Conservation (phyloP, 2,113 vertebrate species). For the Peromyscus maniculatus region DNA sequence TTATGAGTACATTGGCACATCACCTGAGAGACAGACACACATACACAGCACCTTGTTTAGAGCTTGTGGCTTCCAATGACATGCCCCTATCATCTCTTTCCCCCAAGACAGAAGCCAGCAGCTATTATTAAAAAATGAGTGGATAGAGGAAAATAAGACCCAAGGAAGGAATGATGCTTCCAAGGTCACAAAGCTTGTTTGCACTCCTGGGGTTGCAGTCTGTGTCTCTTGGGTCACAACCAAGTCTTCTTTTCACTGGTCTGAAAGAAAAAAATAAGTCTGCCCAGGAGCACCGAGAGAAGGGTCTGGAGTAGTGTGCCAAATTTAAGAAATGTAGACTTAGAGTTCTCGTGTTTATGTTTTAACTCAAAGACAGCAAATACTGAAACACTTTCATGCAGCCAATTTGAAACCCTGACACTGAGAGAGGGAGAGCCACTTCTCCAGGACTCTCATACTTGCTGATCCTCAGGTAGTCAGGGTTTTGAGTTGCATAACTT, state of each 20-base stretch:
- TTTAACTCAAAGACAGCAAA: constrained; percentile 57
- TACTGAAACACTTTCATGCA: constrained; percentile 8
- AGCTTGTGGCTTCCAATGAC: background rate
- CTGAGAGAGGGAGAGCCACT: background rate
- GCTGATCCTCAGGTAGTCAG: background rate
- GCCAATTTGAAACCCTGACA: background rate
- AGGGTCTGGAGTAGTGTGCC: background rate
- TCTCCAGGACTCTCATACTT: background rate
- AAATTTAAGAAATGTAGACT: constrained; percentile 8
- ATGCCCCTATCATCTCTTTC: background rate
- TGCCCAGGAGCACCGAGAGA: background rate
- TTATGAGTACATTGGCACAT: background rate
- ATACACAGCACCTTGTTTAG: background rate
- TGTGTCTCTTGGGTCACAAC: constrained; percentile 26
- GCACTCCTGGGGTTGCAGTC: background rate
- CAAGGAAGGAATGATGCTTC: constrained; percentile 38
- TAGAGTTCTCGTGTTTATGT: constrained; percentile 44
- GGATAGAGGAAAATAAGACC: constrained; percentile 1
- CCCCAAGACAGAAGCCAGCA: background rate
- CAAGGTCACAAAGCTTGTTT: constrained; percentile 47
- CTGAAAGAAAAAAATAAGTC: background rate
- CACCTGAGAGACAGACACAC: background rate
- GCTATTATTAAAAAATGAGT: background rate
- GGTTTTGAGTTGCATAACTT: constrained; percentile 30
- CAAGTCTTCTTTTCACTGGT: constrained; percentile 36